Percentiles rank a stretch among this genome's conserved stretches.
Conservation (phyloP, 1,140 invertebrate genomes). For the Drosophila fuyamai region DNA sequence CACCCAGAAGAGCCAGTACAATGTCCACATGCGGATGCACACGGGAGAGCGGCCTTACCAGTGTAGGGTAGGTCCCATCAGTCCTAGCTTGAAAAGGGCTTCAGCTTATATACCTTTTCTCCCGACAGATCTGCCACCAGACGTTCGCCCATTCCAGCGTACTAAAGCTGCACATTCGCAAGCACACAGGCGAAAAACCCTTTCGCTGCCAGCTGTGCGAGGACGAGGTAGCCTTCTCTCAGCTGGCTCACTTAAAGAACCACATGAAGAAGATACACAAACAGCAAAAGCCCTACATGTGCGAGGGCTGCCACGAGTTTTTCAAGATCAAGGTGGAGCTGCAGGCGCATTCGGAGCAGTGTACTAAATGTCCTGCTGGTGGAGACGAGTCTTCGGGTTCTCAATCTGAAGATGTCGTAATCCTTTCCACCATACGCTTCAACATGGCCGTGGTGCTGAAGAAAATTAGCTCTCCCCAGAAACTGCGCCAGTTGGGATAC, state of each 20-base stretch:
- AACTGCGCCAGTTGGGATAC: constrained; percentile 90
- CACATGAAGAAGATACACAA: constrained; percentile 93
- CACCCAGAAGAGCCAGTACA: constrained; percentile 96
- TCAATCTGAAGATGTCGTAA: constrained; percentile 49
- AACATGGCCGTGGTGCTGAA: constrained; percentile 91
- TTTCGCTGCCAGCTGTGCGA: constrained; percentile 90
- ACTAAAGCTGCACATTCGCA: constrained; percentile 90
- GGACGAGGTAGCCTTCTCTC: constrained; percentile 90
- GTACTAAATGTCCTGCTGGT: constrained; percentile 57
- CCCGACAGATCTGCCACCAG: constrained; percentile 89
- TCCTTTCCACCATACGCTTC: constrained; percentile 90
- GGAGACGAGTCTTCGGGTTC: constrained; percentile 26
- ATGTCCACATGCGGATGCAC: constrained; percentile 96
- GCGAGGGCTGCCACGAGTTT: constrained; percentile 89
- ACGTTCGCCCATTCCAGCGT: constrained; percentile 94
- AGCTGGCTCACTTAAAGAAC: constrained; percentile 92
- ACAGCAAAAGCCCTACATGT: constrained; percentile 90
- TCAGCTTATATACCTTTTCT: not conserved
- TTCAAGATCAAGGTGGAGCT: constrained; percentile 91
- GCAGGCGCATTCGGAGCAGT: constrained; percentile 79
- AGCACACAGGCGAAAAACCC: constrained; percentile 93
- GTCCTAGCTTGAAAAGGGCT: no score
- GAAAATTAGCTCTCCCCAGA: constrained; percentile 91
- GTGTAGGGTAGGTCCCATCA: constrained; percentile 86
- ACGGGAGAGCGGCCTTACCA: constrained; percentile 93